phyloP scores from a whole-genome alignment of 2,888 invertebrate genomes.

The Rhabditoides inermis region DNA sequence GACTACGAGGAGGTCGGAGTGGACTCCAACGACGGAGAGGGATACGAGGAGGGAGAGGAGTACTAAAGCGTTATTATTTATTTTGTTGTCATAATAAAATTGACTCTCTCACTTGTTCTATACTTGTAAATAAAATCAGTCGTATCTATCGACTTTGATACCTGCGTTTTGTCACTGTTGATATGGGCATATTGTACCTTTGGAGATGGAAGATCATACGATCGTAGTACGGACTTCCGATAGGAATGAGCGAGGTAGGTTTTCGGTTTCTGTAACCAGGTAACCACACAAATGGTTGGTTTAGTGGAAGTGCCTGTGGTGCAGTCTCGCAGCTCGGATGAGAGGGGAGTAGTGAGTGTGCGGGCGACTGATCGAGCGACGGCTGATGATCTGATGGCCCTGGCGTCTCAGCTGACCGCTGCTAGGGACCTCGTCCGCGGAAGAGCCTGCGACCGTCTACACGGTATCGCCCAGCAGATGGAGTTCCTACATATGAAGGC shows the following conservation, averaged over 20 bases:
- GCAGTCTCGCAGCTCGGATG: slow-evolving; percentile 12
- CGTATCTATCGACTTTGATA: too few species aligned
- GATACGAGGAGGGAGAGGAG: slow-evolving; percentile 27
- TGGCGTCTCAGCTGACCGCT: slow-evolving; percentile 21
- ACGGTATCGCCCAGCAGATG: slow-evolving; percentile 68
- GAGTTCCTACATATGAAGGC: slow-evolving; percentile 60
- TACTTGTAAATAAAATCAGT: too few species aligned
- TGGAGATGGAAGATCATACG: too few species aligned
- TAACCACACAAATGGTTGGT: not conserved
- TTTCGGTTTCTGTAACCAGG: too few species aligned
- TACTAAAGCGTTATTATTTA: too few species aligned
- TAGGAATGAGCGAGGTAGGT: too few species aligned
- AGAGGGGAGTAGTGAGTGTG: slow-evolving; percentile 16
- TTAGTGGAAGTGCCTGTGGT: slow-evolving; percentile 19
- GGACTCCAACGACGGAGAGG: slow-evolving; percentile 31
- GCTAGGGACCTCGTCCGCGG: slow-evolving; percentile 30
- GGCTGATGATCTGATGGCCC: slow-evolving; percentile 22
- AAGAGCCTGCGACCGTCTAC: slow-evolving; percentile 53
- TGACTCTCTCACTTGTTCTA: too few species aligned
- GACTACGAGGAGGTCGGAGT: slow-evolving; percentile 40
- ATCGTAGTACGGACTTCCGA: too few species aligned
- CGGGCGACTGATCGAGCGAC: slow-evolving; percentile 23
- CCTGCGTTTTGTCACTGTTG: too few species aligned
- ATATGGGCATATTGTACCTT: too few species aligned
- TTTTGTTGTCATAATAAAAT: too few species aligned